Evolutionary conservation across 2,113 vertebrate species (phyloP), one percentile per base, ranked within the genome.

Genomic region (Limanda limanda): DNA sequence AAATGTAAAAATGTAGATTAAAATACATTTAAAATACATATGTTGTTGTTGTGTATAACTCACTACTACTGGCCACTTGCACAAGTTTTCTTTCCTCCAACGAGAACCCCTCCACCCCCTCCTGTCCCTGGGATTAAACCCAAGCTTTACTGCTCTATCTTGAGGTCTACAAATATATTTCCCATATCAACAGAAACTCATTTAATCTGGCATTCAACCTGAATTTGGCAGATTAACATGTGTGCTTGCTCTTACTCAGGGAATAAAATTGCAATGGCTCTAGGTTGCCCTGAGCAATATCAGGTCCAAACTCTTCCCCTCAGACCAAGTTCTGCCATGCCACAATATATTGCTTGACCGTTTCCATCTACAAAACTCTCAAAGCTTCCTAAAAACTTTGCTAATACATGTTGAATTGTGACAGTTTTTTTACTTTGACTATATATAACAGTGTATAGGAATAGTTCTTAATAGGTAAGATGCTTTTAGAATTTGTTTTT

Each of bases 221-320:
- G 75, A 64, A 65, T 37, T 74, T 59, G 20, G n/a, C 51, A 84
- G 78, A 86, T 84, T 81, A 84, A 42, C 27, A 66, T 4, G 3
- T 68, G 42, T 56, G 27, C 70, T 52, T 77, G 52, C 25, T 60
- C 15, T 68, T 45, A 24, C 6, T 54, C 51, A 15, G 42, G 35
- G 42, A 40, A 40, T 11, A 12, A 42, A 42, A 42, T 42, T 42
- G 40, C 40, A 42, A 42, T 13, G 37, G 27, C 45, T 40, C 54
- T 42, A 66, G 21, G 57, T 56, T 54, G 27, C 35, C 31, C n/a
- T 31, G 14, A 27, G 10, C 31, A 21, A 24, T 31, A 13, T 71
- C 66, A 25, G 68, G 27, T 18, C 54, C 51, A 40, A 76, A 74
- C 35, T 11, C 12, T 56, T 55, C 14, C 15, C 51, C 18, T 47